Percentiles rank a stretch among this genome's conserved stretches.
These are phyloP conservation scores for Pachyseris speciosa DNA, from an alignment of 64 coral and sea anemone species.

Conservation along the genomic window DNA sequence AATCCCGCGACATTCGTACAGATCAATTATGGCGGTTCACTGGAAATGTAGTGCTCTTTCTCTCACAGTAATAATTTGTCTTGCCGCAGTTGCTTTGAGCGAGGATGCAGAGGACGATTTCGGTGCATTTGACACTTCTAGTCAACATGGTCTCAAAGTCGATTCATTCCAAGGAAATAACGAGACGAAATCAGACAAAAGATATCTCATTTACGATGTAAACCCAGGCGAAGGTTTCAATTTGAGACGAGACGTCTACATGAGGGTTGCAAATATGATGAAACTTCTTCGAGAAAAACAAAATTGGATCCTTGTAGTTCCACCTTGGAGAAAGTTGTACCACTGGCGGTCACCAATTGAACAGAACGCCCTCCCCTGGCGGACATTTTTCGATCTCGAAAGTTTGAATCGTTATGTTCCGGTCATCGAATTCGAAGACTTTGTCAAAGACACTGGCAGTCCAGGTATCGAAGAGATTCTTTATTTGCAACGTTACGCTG, in stretches of 20 bases:
- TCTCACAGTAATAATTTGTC: background rate
- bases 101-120: conserved; percentile 73
- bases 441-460: conserved; percentile 85
- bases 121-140: conserved; percentile 80
- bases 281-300: conserved; percentile 80
- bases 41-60: background rate
- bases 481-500: conserved; percentile 94
- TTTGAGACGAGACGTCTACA: conserved; percentile 92
- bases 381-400: conserved; percentile 93
- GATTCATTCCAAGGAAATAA: conserved; percentile 41
- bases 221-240: conserved; percentile 99
- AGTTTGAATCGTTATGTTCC: conserved; percentile 94
- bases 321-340: conserved; percentile 94
- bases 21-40: conserved; percentile 29
- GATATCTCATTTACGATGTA: conserved; percentile 96
- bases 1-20: background rate
- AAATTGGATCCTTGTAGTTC: conserved; percentile 95
- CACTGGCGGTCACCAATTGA: conserved; percentile 92
- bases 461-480: conserved; percentile 87
- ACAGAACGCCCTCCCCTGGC: conserved; percentile 93
- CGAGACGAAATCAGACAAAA: conserved; percentile 48
- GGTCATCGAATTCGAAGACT: conserved; percentile 97
- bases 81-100: background rate
- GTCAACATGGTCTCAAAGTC: conserved; percentile 84
- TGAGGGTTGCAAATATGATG: conserved; percentile 93